These are phyloP conservation scores for Erynnis tages DNA, from an alignment of 2,888 invertebrate species.

Conservation along the genomic window DNA sequence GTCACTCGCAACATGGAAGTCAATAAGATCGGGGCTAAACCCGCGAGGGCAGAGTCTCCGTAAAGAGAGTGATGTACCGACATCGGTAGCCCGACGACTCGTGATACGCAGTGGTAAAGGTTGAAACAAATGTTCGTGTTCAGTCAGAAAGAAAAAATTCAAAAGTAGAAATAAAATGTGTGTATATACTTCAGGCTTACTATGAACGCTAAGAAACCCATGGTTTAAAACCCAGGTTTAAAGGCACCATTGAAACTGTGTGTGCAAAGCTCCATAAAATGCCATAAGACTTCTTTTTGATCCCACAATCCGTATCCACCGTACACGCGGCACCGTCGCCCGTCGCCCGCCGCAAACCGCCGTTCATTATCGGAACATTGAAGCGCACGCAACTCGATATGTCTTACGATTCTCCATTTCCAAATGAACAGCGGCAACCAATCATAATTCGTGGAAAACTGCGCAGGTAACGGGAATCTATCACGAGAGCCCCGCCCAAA, in stretches of 20 bases:
- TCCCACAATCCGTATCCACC: not conserved
- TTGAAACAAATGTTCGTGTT: not conserved
- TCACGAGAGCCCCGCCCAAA: constrained; percentile 63
- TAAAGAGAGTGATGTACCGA: not conserved
- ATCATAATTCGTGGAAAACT: constrained; percentile 67
- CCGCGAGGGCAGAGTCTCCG: not conserved
- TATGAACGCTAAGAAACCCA: no score
- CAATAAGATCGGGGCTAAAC: not conserved
- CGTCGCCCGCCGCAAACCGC: constrained; percentile 8
- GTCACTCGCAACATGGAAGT: not conserved
- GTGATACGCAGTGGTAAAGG: not conserved
- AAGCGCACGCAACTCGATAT: constrained; percentile 33
- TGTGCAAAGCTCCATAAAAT: no score
- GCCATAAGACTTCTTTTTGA: not conserved
- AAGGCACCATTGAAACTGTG: no score
- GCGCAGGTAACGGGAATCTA: constrained; percentile 60
- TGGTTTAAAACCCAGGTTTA: no score
- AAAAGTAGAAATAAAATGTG: no score
- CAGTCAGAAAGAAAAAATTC: not conserved
- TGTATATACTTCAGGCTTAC: no score
- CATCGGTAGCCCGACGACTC: not conserved
- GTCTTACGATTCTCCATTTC: constrained; percentile 53
- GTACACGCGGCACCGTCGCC: constrained; percentile 1
- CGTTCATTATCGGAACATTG: constrained; percentile 27
- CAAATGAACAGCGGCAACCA: constrained; percentile 65